Percentiles rank a stretch among this genome's conserved stretches.
These are phyloP conservation scores for Anhinga rufa DNA, from an alignment of 2,113 vertebrate species.

Conservation along the genomic window DNA sequence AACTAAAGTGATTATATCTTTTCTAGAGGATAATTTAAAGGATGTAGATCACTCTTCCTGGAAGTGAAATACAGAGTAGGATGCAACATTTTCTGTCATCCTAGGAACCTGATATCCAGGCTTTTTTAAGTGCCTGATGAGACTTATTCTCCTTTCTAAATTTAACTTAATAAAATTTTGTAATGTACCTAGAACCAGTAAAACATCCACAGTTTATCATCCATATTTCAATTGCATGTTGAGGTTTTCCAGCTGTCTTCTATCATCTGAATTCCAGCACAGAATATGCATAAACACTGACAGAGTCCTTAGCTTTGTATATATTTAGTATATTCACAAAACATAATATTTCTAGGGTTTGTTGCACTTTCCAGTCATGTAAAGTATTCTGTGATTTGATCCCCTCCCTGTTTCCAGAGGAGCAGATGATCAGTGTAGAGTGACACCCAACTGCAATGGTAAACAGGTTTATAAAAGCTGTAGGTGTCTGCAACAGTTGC, in stretches of 20 bases:
- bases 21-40: neutral
- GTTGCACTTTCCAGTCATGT: neutral
- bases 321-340: neutral
- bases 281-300: neutral
- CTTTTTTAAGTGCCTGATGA: neutral
- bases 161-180: neutral
- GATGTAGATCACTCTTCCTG: neutral
- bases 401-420: neutral
- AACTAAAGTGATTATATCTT: neutral
- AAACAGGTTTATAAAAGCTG: neutral
- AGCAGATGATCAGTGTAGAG: neutral
- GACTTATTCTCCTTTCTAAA: neutral
- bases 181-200: neutral
- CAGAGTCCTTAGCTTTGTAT: neutral
- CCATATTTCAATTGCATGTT: rapidly evolving
- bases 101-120: neutral
- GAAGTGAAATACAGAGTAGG: neutral
- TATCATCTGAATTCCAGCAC: neutral
- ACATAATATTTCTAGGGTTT: neutral
- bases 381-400: neutral
- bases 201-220: neutral
- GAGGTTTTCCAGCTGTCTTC: neutral
- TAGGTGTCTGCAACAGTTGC: neutral
- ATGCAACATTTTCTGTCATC: neutral
- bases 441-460: neutral